Conservation (phyloP, 1,140 invertebrate genomes). For the Formica exsecta region DNA sequence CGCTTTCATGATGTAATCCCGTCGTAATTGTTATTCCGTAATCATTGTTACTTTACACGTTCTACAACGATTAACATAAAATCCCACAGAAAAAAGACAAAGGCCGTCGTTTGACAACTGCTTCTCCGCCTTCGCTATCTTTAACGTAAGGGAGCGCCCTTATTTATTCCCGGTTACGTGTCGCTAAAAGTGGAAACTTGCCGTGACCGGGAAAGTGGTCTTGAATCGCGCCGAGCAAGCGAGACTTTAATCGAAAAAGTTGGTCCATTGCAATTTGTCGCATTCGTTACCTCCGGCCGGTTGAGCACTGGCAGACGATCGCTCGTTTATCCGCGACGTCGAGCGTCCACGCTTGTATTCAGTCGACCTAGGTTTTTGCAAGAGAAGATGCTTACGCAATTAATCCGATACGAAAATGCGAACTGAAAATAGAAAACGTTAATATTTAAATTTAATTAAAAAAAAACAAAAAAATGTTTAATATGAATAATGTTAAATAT, state of each 20-base stretch:
- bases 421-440: not conserved
- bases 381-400: conserved; percentile 25
- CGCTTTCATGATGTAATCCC: not conserved
- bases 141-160: conserved; percentile 16
- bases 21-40: not conserved
- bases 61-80: conserved; percentile 14
- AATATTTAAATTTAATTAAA: not conserved
- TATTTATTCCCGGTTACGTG: conserved; percentile 43
- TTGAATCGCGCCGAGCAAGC: conserved; percentile 50
- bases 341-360: conserved; percentile 39
- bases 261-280: conserved; percentile 79
- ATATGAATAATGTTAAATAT: conserved; percentile 3
- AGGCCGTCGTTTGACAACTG: not conserved
- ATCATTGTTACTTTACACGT: not conserved
- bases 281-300: conserved; percentile 74
- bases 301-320: conserved; percentile 47
- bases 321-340: conserved; percentile 64
- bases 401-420: not conserved
- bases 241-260: conserved; percentile 83
- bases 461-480: not conserved
- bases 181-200: conserved; percentile 32
- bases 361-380: not conserved
- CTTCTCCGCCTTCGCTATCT: not conserved
- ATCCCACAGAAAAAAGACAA: not conserved
- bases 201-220: conserved; percentile 43